A percentile compares a stretch with the other conserved stretches of the same genome.
Evolutionary conservation across 2,888 invertebrate genomes (phyloP).

Genomic region (Zelleria hepariella): DNA sequence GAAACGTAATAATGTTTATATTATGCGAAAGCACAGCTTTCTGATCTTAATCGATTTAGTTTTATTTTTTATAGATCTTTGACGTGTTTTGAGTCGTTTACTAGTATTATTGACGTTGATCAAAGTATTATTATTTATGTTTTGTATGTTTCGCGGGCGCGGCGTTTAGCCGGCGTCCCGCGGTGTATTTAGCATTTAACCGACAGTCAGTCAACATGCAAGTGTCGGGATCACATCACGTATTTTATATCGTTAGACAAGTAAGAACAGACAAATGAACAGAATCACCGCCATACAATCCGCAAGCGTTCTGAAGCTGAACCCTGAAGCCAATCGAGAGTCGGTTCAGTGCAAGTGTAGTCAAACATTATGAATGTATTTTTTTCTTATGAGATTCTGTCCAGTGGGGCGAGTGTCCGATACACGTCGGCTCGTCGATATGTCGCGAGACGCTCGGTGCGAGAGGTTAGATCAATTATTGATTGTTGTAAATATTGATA

Average conservation of each 20-base stretch:
- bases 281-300: no score
- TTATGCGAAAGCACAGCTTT: background rate
- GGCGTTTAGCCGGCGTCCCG: background rate
- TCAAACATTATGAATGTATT: conserved; percentile 9
- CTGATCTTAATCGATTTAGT: background rate
- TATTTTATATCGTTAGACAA: no score
- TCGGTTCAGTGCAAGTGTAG: background rate
- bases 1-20: conserved; percentile 11
- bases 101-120: conserved; percentile 19
- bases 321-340: background rate
- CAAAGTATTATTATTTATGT: conserved; percentile 24
- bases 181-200: no score
- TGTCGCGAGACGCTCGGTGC: background rate
- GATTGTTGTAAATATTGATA: conserved; percentile 44
- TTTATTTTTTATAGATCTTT: conserved; percentile 2
- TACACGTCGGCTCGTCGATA: background rate
- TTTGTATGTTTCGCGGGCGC: background rate
- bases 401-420: conserved; percentile 14
- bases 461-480: conserved; percentile 31
- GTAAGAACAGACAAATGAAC: no score
- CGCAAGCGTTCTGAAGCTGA: no score
- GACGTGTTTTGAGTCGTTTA: conserved; percentile 7
- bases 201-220: no score
- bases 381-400: conserved; percentile 24
- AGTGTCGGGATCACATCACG: no score